phyloP scores from a whole-genome alignment of 1,140 invertebrate species.

The Scaptomyza pallida region DNA sequence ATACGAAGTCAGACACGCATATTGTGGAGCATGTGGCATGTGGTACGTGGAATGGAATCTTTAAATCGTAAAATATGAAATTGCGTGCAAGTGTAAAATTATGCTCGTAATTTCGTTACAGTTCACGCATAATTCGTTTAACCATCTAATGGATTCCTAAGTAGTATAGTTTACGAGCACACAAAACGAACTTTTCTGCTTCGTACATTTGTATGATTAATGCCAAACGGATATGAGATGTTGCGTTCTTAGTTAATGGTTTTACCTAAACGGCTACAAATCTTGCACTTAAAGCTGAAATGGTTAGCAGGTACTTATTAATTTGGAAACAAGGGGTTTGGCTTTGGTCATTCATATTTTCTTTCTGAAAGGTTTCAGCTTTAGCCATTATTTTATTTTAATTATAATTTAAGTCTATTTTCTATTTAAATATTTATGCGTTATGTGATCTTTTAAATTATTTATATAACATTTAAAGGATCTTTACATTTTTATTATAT shows the following conservation, averaged over 20 bases:
- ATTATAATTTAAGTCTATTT: too few species aligned
- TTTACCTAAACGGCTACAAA: slow-evolving; percentile 17
- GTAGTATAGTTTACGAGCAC: slow-evolving; percentile 54
- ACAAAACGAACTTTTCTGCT: slow-evolving; percentile 13
- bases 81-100: slow-evolving; percentile 77
- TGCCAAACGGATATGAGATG: slow-evolving; percentile 2
- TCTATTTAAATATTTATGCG: too few species aligned
- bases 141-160: slow-evolving; percentile 71
- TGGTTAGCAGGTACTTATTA: neutral
- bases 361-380: too few species aligned
- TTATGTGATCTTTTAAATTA: too few species aligned
- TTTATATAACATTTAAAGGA: too few species aligned
- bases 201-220: slow-evolving; percentile 21
- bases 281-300: neutral
- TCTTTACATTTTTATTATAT: too few species aligned
- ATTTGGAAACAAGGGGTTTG: neutral
- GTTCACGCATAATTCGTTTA: slow-evolving; percentile 68
- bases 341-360: neutral
- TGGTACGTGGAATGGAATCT: slow-evolving; percentile 50
- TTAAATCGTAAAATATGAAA: slow-evolving; percentile 73
- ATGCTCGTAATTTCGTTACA: slow-evolving; percentile 65
- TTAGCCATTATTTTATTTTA: too few species aligned
- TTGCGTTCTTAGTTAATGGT: neutral
- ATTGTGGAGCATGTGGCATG: too few species aligned
- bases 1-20: slow-evolving; percentile 46